Conservation (phyloP, 2,113 vertebrate genomes). For the Nanorana parkeri region DNA sequence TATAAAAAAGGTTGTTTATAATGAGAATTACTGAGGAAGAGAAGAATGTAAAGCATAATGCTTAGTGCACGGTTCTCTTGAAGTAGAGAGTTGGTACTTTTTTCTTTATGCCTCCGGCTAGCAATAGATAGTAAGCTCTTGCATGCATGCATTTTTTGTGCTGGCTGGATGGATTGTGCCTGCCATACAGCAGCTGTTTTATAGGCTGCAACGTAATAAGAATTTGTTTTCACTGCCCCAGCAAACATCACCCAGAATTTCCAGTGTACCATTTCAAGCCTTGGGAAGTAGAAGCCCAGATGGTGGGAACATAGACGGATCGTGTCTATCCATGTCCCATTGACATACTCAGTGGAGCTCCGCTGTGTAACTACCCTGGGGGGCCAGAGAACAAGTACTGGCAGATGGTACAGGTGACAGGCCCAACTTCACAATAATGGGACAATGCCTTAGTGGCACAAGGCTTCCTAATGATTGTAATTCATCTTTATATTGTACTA, state of each 20-base stretch:
- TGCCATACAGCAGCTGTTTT: constrained; percentile 37
- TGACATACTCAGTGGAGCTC: constrained; percentile 54
- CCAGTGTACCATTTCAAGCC: constrained; percentile 24
- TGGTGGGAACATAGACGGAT: constrained; percentile 52
- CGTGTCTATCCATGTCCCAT: constrained; percentile 40
- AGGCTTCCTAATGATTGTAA: constrained; percentile 44
- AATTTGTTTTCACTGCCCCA: constrained; percentile 37
- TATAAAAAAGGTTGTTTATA: background rate
- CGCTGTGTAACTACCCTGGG: constrained; percentile 46
- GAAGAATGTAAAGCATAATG: background rate
- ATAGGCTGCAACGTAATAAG: constrained; percentile 15
- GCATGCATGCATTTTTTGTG: constrained; percentile 19
- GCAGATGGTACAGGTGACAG: constrained; percentile 56
- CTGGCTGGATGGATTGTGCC: constrained; percentile 15
- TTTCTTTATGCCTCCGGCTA: constrained; percentile 20
- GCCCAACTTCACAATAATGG: constrained; percentile 51
- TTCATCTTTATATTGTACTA: constrained; percentile 48
- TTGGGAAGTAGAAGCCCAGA: constrained; percentile 44
- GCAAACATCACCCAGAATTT: constrained; percentile 33
- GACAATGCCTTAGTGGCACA: constrained; percentile 40
- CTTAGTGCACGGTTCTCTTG: background rate
- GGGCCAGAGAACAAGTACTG: constrained; percentile 45
- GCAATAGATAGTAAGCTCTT: constrained; percentile 45
- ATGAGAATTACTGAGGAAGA: background rate
- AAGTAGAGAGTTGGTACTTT: background rate